phyloP scores from a whole-genome alignment of 2,797 vertebrate species.

The Pseudochromis fuscus region DNA sequence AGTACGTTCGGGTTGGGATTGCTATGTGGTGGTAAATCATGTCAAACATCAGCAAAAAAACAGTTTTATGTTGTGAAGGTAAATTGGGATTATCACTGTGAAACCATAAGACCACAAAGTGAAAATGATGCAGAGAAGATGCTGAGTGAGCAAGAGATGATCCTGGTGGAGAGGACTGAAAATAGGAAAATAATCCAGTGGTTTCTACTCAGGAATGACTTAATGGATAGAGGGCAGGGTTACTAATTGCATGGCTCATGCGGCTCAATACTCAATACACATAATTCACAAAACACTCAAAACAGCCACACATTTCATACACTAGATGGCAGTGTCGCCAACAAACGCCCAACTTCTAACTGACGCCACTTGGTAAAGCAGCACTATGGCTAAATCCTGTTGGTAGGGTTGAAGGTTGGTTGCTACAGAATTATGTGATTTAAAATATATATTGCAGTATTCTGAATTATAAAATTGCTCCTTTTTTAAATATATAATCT shows the following conservation, averaged over 20 bases:
- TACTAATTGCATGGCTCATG: background rate
- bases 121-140: conserved; percentile 34
- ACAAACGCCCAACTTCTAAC: too few relatives aligned
- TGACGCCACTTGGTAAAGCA: too few relatives aligned
- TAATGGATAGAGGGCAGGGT: conserved; percentile 35
- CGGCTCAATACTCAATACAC: too few relatives aligned
- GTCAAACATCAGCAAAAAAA: conserved; percentile 42
- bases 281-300: too few relatives aligned
- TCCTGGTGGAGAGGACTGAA: background rate
- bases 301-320: too few relatives aligned
- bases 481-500: too few relatives aligned
- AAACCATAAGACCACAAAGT: conserved; percentile 40
- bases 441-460: too few relatives aligned
- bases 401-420: too few relatives aligned
- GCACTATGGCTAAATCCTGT: too few relatives aligned
- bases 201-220: conserved; percentile 55
- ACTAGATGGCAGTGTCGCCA: too few relatives aligned
- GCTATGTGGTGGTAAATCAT: conserved; percentile 34
- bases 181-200: conserved; percentile 33
- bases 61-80: conserved; percentile 47
- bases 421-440: too few relatives aligned
- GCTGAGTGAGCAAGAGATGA: conserved; percentile 19
- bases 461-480: too few relatives aligned
- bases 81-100: conserved; percentile 48
- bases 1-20: conserved; percentile 54